Conservation (phyloP, 2,113 vertebrate species). For the Neotoma lepida region DNA sequence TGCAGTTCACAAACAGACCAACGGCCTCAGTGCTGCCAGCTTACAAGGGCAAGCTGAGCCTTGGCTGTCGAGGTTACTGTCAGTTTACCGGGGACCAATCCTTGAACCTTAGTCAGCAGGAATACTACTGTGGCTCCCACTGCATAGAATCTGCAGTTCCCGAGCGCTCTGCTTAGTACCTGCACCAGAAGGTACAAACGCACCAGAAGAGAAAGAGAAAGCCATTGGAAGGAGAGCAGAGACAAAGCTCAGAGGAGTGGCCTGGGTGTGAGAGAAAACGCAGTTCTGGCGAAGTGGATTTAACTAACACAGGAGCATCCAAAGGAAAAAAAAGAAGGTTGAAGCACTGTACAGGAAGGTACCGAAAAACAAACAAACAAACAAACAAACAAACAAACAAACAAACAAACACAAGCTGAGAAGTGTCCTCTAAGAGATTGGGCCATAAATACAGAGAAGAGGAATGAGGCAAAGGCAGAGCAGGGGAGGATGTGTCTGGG, state of each 20-base stretch:
- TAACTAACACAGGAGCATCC: constrained; percentile 68
- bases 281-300: constrained; percentile 46
- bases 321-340: constrained; percentile 40
- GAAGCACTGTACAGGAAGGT: constrained; percentile 57
- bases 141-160: constrained; percentile 74
- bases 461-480: constrained; percentile 81
- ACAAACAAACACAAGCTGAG: not conserved
- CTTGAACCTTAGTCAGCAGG: constrained; percentile 46
- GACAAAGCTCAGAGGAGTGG: constrained; percentile 65
- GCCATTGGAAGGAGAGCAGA: constrained; percentile 60
- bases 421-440: constrained; percentile 67
- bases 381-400: not conserved
- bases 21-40: constrained; percentile 18
- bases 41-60: constrained; percentile 30
- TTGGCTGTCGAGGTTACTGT: constrained; percentile 43
- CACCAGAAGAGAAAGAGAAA: constrained; percentile 23
- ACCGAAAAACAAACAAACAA: not conserved
- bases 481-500: constrained; percentile 90
- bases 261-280: constrained; percentile 61
- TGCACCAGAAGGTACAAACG: constrained; percentile 63
- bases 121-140: constrained; percentile 66
- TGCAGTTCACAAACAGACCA: constrained; percentile 45
- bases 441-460: constrained; percentile 84
- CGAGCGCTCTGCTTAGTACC: constrained; percentile 63
- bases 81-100: not conserved